phyloP scores from a whole-genome alignment of 2,113 vertebrate species.

The Chitala chitala region DNA sequence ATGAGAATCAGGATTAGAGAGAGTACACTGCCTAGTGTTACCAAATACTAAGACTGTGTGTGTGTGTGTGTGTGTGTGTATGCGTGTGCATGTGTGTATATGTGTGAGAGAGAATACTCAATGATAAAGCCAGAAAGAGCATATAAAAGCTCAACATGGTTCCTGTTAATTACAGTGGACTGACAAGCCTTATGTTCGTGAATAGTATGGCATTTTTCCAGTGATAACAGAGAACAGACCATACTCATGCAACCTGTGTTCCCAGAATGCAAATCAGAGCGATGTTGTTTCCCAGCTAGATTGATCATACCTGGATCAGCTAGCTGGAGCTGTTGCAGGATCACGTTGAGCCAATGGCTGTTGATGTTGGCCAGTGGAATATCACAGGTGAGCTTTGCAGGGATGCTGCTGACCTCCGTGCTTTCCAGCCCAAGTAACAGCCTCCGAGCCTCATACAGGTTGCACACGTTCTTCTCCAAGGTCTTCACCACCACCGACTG shows the following conservation, averaged over 20 bases:
- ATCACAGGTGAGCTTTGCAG: constrained; percentile 46
- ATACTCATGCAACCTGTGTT: not conserved
- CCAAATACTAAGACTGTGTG: too few relatives aligned
- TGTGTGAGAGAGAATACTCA: too few relatives aligned
- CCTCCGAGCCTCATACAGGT: constrained; percentile 60
- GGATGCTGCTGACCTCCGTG: constrained; percentile 45
- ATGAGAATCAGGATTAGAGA: too few relatives aligned
- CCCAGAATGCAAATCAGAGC: not conserved
- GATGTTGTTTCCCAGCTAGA: not conserved
- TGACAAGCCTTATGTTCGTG: too few relatives aligned
- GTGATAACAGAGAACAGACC: too few relatives aligned
- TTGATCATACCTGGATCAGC: constrained; percentile 52
- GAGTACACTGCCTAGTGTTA: too few relatives aligned
- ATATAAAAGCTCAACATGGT: too few relatives aligned
- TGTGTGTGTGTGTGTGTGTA: too few relatives aligned
- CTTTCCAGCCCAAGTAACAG: constrained; percentile 59
- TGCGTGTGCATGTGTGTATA: too few relatives aligned
- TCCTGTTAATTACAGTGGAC: too few relatives aligned
- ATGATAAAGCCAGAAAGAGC: too few relatives aligned
- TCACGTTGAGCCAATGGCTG: constrained; percentile 62
- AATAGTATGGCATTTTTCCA: too few relatives aligned
- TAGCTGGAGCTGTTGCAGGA: constrained; percentile 63
- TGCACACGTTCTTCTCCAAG: constrained; percentile 62
- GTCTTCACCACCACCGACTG: constrained; percentile 72
- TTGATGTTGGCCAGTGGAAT: constrained; percentile 42